Evolutionary conservation across 2,113 vertebrate genomes (phyloP), one percentile per base, ranked within the genome.

Genomic region (Epinephelus lanceolatus): DNA sequence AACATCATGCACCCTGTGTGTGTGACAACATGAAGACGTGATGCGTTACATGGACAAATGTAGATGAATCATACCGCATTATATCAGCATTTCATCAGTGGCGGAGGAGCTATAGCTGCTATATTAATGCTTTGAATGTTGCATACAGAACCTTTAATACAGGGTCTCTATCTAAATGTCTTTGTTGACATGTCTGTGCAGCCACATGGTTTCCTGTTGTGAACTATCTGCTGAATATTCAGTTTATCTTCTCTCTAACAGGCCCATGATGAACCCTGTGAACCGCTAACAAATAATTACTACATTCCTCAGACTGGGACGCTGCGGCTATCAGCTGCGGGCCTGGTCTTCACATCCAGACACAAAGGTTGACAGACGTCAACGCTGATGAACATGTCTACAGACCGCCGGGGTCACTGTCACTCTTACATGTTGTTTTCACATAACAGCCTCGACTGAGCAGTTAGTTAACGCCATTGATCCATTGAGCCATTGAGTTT

Each of bases 21-120:
- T 9, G 79, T 87, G 75, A 73, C 78, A 56, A 23, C 56, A n/a
- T n/a, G 14, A 47, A 23, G 33, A 21, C 21, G 15, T 57, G 60
- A 82, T 10, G 19, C 67, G 57, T 42, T 9, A 33, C 18, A 33
- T 0, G 6, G 21, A 19, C 30, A 19, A 4, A 47, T 3, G n/a
- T 2, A 4, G 10, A 23, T 63, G 59, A 56, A 49, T 80, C 66
- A 76, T 53, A 61, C 59, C 51, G 51, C 37, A 6, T 15, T 51
- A 5, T 17, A 17, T 49, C 47, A 51, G 49, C 5, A 17, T 18
- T 51, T 47, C 9, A 47, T 4, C 11, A 47, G 45, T 47, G 45
- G 45, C 9, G 13, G 45, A 49, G 47, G 47, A 49, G 0, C 30
- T 30, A 30, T 30, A 4, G 30, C 33, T 37, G 33, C 33, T 37